phyloP scores from a whole-genome alignment of 1,140 invertebrate species.

The Sarcophaga peregrina region DNA sequence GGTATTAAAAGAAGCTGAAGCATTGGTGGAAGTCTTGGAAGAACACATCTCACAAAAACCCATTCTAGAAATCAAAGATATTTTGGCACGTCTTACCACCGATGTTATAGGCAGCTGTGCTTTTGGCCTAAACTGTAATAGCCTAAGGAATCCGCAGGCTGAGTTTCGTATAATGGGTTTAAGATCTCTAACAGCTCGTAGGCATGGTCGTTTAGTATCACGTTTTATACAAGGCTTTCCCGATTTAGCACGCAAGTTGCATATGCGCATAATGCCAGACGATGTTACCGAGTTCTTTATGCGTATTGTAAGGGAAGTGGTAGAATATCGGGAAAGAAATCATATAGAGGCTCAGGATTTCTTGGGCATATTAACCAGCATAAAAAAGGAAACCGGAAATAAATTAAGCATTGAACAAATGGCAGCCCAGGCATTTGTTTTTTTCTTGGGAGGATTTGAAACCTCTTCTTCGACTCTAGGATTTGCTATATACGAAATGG shows the following conservation, averaged over 20 bases:
- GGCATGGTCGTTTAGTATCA: constrained; percentile 47
- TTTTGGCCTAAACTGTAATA: constrained; percentile 69
- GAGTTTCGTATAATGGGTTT: constrained; percentile 66
- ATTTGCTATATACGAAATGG: constrained; percentile 68
- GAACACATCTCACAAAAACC: constrained; percentile 22
- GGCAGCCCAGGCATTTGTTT: constrained; percentile 71
- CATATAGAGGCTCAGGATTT: constrained; percentile 65
- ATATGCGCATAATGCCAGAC: constrained; percentile 53
- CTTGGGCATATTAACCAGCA: constrained; percentile 63
- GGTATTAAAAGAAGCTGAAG: constrained; percentile 58
- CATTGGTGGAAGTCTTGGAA: constrained; percentile 53
- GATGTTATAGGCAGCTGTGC: constrained; percentile 71
- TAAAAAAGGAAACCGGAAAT: constrained; percentile 50
- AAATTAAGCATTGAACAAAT: constrained; percentile 54
- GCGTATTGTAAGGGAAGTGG: constrained; percentile 58
- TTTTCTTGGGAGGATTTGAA: constrained; percentile 74
- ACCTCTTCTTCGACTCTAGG: constrained; percentile 67
- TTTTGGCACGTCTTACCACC: constrained; percentile 72
- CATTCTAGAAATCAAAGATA: constrained; percentile 69
- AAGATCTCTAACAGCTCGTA: constrained; percentile 50
- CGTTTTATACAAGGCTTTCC: constrained; percentile 52
- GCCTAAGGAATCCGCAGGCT: constrained; percentile 65
- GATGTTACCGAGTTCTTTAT: constrained; percentile 65
- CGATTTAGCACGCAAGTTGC: constrained; percentile 49
- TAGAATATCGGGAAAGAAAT: constrained; percentile 65